Conservation (phyloP, 92 coral and sea anemone species). For the Paramuricea clavata region DNA sequence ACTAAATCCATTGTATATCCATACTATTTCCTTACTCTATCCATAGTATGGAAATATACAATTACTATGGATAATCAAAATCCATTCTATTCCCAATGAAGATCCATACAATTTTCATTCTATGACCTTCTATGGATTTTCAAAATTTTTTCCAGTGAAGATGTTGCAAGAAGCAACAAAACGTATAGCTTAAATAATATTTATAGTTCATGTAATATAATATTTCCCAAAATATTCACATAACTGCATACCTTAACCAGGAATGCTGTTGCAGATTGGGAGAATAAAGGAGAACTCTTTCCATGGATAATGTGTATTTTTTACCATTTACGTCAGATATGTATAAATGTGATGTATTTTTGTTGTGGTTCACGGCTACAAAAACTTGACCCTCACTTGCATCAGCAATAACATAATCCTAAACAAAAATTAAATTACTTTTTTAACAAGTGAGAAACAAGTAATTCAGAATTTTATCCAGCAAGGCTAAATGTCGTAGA, state of each 20-base stretch:
- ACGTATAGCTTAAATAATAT: too few relatives aligned
- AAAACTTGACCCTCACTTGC: slow-evolving; percentile 94
- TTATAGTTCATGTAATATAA: too few relatives aligned
- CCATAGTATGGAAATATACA: too few relatives aligned
- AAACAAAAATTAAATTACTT: slow-evolving; percentile 4
- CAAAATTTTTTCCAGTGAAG: too few relatives aligned
- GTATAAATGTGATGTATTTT: slow-evolving; percentile 86
- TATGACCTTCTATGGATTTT: too few relatives aligned
- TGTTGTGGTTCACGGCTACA: slow-evolving; percentile 84
- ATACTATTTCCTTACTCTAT: too few relatives aligned
- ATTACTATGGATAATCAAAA: too few relatives aligned
- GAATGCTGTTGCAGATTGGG: slow-evolving; percentile 61
- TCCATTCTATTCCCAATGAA: too few relatives aligned
- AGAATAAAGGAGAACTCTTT: slow-evolving; percentile 86
- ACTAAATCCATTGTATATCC: too few relatives aligned
- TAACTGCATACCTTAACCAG: slow-evolving; percentile 81
- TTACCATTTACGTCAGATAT: slow-evolving; percentile 86
- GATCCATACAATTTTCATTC: too few relatives aligned
- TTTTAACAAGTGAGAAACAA: neutral
- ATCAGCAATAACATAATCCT: slow-evolving; percentile 92
- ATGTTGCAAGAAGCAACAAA: too few relatives aligned
- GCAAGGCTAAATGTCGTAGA: too few relatives aligned
- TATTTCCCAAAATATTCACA: neutral
- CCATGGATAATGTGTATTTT: slow-evolving; percentile 84
- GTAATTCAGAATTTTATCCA: neutral